A percentile compares a stretch with the other conserved stretches of the same genome.
These are phyloP conservation scores for Mastomys natalensis DNA, from an alignment of 2,113 vertebrate genomes.

Conservation along the genomic window DNA sequence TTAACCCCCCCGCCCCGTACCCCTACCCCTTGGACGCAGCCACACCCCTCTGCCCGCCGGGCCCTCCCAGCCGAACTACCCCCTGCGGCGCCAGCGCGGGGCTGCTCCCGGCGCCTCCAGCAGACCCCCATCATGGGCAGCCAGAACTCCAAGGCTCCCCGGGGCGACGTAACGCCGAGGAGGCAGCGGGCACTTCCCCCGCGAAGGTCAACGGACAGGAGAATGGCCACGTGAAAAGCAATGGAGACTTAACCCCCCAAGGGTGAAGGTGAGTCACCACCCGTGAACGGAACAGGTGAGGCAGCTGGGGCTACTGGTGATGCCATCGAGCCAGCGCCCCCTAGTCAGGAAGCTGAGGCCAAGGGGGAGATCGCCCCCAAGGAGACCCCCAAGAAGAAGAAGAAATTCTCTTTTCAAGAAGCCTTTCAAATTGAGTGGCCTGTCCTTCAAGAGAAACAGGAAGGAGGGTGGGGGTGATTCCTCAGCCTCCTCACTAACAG, in stretches of 20 bases:
- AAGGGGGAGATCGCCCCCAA: slow-evolving; percentile 91
- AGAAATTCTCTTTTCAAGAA: slow-evolving; percentile 98
- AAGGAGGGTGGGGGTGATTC: slow-evolving; percentile 88
- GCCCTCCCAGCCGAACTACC: slow-evolving; percentile 56
- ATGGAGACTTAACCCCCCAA: slow-evolving; percentile 94
- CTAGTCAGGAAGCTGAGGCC: slow-evolving; percentile 89
- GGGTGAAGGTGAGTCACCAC: slow-evolving; percentile 87
- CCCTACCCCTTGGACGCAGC: slow-evolving; percentile 72
- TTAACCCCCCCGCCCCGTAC: slow-evolving; percentile 56
- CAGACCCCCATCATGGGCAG: slow-evolving; percentile 91
- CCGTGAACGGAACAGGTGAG: slow-evolving; percentile 92
- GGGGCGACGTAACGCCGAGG: slow-evolving; percentile 86
- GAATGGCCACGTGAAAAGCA: slow-evolving; percentile 96
- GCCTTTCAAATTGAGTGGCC: slow-evolving; percentile 96
- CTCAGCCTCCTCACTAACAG: slow-evolving; percentile 88
- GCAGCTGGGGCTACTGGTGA: slow-evolving; percentile 91
- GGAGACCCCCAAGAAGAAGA: slow-evolving; percentile 97
- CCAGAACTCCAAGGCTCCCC: slow-evolving; percentile 94
- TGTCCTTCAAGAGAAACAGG: slow-evolving; percentile 95
- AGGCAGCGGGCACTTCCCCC: slow-evolving; percentile 87
- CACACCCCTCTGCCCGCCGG: slow-evolving; percentile 69
- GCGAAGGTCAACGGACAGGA: slow-evolving; percentile 96
- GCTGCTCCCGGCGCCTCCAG: slow-evolving; percentile 76
- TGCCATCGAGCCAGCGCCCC: slow-evolving; percentile 91
- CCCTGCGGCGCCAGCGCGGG: slow-evolving; percentile 73